These are phyloP conservation scores for Epinotia demarniana DNA, from an alignment of 2,888 invertebrate genomes.

Conservation along the genomic window DNA sequence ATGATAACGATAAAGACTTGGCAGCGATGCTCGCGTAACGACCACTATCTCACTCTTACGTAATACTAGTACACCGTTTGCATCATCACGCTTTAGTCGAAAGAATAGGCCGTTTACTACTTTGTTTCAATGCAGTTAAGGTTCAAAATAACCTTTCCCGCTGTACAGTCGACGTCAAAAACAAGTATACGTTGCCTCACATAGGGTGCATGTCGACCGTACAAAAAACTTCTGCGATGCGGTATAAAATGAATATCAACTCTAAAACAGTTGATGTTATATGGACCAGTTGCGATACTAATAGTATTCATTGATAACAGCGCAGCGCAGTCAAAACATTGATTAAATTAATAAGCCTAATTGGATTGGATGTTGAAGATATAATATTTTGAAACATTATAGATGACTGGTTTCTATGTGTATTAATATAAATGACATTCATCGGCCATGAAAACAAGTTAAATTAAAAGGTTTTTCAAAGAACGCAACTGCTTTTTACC, in stretches of 20 bases:
- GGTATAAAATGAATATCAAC: not conserved
- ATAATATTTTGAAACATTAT: not conserved
- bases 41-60: slow-evolving; percentile 24
- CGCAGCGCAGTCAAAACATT: slow-evolving; percentile 31
- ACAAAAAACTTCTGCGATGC: too few relatives aligned
- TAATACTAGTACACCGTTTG: not conserved
- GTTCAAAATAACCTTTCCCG: not conserved
- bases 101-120: not conserved
- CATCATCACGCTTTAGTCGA: not conserved
- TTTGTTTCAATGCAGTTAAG: not conserved
- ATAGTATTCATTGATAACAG: slow-evolving; percentile 12
- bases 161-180: too few relatives aligned
- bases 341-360: slow-evolving; percentile 23
- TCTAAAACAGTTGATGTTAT: not conserved
- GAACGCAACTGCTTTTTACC: too few relatives aligned
- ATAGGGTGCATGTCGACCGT: too few relatives aligned
- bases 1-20: slow-evolving; percentile 34
- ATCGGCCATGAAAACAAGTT: too few relatives aligned
- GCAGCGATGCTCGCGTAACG: slow-evolving; percentile 11
- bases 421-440: not conserved
- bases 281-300: not conserved
- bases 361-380: slow-evolving; percentile 1
- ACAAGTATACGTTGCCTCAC: too few relatives aligned
- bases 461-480: too few relatives aligned
- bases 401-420: slow-evolving; percentile 6